Evolutionary conservation across 2,113 vertebrate genomes (phyloP), one percentile per base, ranked within the genome.

Genomic region (Sinocyclocheilus grahami): DNA sequence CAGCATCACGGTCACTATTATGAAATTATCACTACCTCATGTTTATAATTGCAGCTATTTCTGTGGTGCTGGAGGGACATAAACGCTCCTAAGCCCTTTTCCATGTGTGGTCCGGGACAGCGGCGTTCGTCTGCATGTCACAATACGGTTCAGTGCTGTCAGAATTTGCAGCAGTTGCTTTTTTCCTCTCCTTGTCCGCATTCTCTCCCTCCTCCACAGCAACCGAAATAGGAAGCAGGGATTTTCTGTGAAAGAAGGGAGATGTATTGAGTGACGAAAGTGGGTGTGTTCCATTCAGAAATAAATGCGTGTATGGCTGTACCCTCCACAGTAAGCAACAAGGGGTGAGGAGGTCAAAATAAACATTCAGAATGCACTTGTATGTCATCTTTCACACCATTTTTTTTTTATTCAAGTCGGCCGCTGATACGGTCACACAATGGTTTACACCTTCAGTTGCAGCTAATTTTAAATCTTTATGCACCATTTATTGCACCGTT

Each of bases 61-160:
- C 24, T 37, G 13, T 72, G 69, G 14, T 58, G 24, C 16, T 24
- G 42, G 20, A 30, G 48, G 24, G 62, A 60, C 5, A 82, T 24
- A 71, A 72, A 87, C 0, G n/a, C 48, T 62, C 71, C 91, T 80
- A 93, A 30, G 92, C 89, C 79, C 90, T 94, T 79, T 89, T 94
- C 92, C 92, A 93, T 69, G 86, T 53, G 65, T 90, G 58, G 8
- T 90, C 90, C 13, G 90, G 85, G 85, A 90, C 71, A 77, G 85
- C n/a, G 12, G 87, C 69, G 39, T 89, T 90, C 71, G 74, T 27
- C 0, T 82, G 67, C 16, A 53, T 46, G 83, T 87, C 87, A n/a
- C 78, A 86, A 84, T 78, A 85, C 5, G 86, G 78, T 1, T 87
- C 88, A 63, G 67, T 13, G 55, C 30, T 71, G 58, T 90, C 89